A percentile compares a stretch with the other conserved stretches of the same genome.
phyloP scores from a whole-genome alignment of 2,797 vertebrate genomes.

The Sternotherus odoratus region DNA sequence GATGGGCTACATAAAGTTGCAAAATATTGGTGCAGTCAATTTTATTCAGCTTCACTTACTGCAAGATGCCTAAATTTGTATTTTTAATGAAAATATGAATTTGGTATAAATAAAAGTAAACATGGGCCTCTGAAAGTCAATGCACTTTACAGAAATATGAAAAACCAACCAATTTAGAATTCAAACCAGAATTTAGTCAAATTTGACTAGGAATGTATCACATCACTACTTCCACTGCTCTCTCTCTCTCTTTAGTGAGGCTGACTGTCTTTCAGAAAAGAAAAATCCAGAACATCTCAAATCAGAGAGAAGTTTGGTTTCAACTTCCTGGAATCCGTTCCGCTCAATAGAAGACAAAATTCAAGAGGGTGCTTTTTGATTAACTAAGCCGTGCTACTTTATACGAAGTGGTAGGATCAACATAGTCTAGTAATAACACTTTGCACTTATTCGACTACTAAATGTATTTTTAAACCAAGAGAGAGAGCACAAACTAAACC shows the following conservation, averaged over 20 bases:
- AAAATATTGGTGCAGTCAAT: not conserved
- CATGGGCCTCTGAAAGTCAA: not conserved
- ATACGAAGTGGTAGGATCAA: too few species aligned
- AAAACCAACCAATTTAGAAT: rapidly evolving
- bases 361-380: not conserved
- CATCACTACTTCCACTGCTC: not conserved
- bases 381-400: not conserved
- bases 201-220: not conserved
- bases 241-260: not conserved
- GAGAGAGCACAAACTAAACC: not conserved
- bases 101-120: not conserved
- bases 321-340: not conserved
- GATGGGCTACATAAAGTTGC: not conserved
- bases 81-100: not conserved
- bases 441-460: not conserved
- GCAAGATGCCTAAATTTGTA: not conserved
- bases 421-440: not conserved
- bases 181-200: not conserved
- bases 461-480: not conserved
- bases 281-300: too few species aligned
- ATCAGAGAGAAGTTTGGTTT: not conserved
- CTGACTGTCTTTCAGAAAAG: not conserved
- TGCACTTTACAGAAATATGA: not conserved
- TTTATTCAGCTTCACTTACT: not conserved
- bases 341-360: not conserved